These are phyloP conservation scores for Andrena cerasifolii DNA, from an alignment of 1,140 invertebrate species.

Conservation along the genomic window DNA sequence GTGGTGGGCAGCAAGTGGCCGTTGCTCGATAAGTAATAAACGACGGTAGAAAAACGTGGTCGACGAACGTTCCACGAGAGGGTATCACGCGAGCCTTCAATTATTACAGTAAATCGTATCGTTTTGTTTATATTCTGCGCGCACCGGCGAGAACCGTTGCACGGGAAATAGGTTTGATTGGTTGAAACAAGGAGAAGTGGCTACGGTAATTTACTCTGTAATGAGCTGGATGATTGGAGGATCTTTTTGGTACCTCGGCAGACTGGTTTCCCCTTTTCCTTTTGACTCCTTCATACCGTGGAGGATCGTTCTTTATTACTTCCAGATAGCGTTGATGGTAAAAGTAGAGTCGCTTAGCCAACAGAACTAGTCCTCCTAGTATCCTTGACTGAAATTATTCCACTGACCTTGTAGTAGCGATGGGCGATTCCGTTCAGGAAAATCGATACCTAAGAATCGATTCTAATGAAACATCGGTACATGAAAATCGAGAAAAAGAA, in stretches of 20 bases:
- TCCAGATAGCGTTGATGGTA: too few species aligned
- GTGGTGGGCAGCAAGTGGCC: neutral
- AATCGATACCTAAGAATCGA: too few species aligned
- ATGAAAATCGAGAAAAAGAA: too few species aligned
- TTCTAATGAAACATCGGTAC: too few species aligned
- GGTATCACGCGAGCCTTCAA: slow-evolving; percentile 15
- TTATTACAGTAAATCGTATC: slow-evolving; percentile 5
- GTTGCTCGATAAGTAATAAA: slow-evolving; percentile 24
- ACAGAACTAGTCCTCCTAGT: too few species aligned
- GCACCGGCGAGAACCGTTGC: neutral
- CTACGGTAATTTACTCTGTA: neutral
- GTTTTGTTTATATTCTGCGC: neutral
- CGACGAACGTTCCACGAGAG: neutral
- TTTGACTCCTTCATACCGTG: neutral
- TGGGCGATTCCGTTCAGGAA: too few species aligned
- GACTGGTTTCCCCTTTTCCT: neutral
- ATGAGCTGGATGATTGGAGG: slow-evolving; percentile 3
- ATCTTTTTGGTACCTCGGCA: neutral
- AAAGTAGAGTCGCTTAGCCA: too few species aligned
- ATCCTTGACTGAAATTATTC: too few species aligned
- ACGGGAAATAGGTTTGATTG: slow-evolving; percentile 15
- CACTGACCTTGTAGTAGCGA: too few species aligned
- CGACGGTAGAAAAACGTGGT: neutral
- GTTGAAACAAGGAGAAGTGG: slow-evolving; percentile 4
- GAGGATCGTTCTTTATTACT: too few species aligned